Percentiles rank a stretch among this genome's conserved stretches.
Evolutionary conservation across 2,888 invertebrate species (phyloP).

Genomic region (Microctonus hyperodae): DNA sequence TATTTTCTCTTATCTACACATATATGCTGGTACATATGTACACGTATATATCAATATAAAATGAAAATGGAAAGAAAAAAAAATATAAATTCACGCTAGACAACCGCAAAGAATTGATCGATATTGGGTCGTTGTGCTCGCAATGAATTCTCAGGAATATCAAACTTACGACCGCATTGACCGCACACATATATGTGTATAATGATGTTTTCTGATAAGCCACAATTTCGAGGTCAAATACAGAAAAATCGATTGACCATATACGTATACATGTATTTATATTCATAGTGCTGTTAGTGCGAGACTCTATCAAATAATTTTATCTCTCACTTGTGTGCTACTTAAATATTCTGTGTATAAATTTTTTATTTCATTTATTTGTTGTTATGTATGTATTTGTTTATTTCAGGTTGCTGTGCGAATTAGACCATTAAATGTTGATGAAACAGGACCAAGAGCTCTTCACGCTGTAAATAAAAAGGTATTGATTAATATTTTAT

Average conservation of each 20-base stretch:
- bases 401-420: conserved; percentile 82
- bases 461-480: conserved; percentile 81
- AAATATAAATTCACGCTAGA: not conserved
- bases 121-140: conserved; percentile 43
- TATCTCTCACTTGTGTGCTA: conserved; percentile 3
- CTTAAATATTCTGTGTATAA: not conserved
- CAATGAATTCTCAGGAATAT: conserved; percentile 29
- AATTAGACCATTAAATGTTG: conserved; percentile 80
- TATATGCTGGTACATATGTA: not conserved
- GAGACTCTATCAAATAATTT: conserved; percentile 14
- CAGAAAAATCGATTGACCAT: conserved; percentile 39
- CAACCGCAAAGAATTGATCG: conserved; percentile 35
- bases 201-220: conserved; percentile 29
- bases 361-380: not conserved
- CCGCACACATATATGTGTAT: not conserved
- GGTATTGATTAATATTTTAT: conserved; percentile 61
- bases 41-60: not conserved
- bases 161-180: conserved; percentile 21
- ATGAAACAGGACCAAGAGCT: conserved; percentile 76
- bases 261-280: not conserved
- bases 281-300: not conserved
- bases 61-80: not conserved
- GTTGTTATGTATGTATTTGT: conserved; percentile 21
- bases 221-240: conserved; percentile 36
- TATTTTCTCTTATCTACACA: not conserved